Percentiles rank a stretch among this genome's conserved stretches.
Conservation (phyloP, 2,113 vertebrate genomes). For the Corythoichthys intestinalis region DNA sequence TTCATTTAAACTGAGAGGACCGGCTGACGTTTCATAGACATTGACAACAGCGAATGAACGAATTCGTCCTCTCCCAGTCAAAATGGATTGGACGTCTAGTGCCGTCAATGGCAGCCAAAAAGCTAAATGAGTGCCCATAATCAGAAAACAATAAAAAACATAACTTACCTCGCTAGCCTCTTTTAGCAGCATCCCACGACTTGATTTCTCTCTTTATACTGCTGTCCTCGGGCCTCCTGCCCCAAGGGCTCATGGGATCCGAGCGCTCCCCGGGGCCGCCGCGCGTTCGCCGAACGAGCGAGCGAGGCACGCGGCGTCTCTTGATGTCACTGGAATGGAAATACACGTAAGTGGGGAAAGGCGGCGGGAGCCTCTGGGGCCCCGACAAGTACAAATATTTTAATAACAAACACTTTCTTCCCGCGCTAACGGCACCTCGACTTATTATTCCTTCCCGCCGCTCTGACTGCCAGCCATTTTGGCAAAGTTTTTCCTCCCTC, state of each 20-base stretch:
- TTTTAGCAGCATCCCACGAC: not conserved
- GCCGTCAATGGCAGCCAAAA: no score
- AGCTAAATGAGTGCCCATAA: no score
- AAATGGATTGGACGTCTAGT: no score
- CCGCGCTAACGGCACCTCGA: no score
- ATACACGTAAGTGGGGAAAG: slow-evolving; percentile 5
- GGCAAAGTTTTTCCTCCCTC: not conserved
- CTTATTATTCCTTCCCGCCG: slow-evolving; percentile 7
- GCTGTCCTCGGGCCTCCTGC: slow-evolving; percentile 2
- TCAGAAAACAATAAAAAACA: no score
- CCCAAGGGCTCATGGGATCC: slow-evolving; percentile 1
- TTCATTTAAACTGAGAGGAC: no score
- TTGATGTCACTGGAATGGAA: slow-evolving; percentile 6
- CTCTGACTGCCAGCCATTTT: slow-evolving; percentile 4
- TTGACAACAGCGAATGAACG: no score
- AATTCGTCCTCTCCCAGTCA: no score
- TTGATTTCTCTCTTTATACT: no score
- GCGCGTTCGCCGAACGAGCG: not conserved
- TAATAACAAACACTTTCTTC: slow-evolving; percentile 12
- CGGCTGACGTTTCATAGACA: no score
- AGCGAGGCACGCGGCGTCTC: no score
- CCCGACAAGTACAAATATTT: slow-evolving; percentile 9
- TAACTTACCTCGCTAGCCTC: no score
- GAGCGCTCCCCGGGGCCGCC: not conserved
- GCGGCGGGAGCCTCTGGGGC: slow-evolving; percentile 6